phyloP scores from a whole-genome alignment of 2,113 vertebrate genomes.

The Centrocercus urophasianus region DNA sequence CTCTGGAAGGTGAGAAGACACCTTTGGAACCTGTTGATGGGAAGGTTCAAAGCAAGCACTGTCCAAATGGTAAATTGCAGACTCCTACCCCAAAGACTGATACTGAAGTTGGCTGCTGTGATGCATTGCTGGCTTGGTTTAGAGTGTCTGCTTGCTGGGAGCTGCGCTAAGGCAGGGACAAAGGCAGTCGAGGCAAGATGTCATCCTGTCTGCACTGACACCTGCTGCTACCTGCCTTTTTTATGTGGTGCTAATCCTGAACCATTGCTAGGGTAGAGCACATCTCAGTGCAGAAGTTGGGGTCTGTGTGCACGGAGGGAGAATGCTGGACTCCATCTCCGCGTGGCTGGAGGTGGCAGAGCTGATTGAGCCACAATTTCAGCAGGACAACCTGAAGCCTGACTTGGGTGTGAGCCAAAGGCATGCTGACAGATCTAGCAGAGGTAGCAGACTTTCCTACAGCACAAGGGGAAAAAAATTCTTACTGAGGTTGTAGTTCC shows the following conservation, averaged over 20 bases:
- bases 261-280: not conserved
- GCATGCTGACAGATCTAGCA: not conserved
- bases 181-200: not conserved
- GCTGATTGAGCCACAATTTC: rapidly evolving
- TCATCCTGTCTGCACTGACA: not conserved
- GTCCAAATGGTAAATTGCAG: not conserved
- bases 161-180: not conserved
- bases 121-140: not conserved
- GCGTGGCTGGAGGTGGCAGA: not conserved
- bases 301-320: not conserved
- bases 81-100: rapidly evolving
- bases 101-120: not conserved
- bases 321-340: not conserved
- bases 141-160: not conserved
- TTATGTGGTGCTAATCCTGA: not conserved
- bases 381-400: not conserved
- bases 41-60: not conserved
- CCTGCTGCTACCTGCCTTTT: not conserved
- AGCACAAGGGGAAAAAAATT: not conserved
- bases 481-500: not conserved
- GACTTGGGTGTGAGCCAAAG: not conserved
- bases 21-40: not conserved
- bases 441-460: not conserved
- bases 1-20: not conserved
- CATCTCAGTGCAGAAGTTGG: not conserved